Conservation (phyloP, 2,113 vertebrate genomes). For the Antigone vipio region DNA sequence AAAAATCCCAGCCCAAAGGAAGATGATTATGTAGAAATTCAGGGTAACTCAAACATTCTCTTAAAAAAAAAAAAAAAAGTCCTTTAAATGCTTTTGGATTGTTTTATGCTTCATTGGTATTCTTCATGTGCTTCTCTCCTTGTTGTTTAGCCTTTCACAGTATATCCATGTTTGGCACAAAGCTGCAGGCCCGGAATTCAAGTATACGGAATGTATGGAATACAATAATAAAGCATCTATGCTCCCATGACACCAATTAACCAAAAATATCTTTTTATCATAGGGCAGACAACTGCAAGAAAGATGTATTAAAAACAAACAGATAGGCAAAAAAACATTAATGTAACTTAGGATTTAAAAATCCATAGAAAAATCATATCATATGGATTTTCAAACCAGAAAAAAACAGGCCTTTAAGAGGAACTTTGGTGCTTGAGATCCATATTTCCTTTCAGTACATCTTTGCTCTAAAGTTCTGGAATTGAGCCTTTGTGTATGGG, state of each 20-base stretch:
- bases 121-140: slow-evolving; percentile 38
- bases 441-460: background rate
- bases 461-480: background rate
- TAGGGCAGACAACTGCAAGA: background rate
- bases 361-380: background rate
- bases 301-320: background rate
- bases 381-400: background rate
- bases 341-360: background rate
- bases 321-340: background rate
- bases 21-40: background rate
- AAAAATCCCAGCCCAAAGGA: background rate
- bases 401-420: background rate
- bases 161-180: slow-evolving; percentile 21
- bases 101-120: slow-evolving; percentile 27
- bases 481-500: background rate
- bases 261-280: background rate
- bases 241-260: background rate
- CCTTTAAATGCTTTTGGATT: slow-evolving; percentile 14
- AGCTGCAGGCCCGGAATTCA: background rate
- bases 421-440: background rate
- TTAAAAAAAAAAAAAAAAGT: background rate
- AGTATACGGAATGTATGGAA: background rate
- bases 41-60: background rate
- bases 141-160: slow-evolving; percentile 29
- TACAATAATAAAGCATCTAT: background rate